Conservation (phyloP, 1,140 invertebrate genomes). For the Drusus annulatus region DNA sequence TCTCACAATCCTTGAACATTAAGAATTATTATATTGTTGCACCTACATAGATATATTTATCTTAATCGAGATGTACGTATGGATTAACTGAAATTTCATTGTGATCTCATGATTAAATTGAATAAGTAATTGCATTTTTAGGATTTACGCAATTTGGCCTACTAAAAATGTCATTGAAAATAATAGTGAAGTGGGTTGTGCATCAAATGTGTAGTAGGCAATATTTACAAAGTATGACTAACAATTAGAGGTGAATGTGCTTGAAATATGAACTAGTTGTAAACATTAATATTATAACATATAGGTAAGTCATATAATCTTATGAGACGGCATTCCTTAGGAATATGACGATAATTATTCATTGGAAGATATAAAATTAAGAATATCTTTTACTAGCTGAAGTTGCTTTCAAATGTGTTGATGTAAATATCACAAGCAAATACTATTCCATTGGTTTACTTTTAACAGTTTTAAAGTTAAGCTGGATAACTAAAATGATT, state of each 20-base stretch:
- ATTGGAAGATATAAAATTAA: conserved; percentile 12
- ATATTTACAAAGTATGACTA: conserved; percentile 58
- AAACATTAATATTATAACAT: conserved; percentile 42
- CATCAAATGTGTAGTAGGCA: conserved; percentile 59
- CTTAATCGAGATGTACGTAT: neutral
- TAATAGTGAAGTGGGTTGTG: conserved; percentile 56
- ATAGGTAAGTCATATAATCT: conserved; percentile 57
- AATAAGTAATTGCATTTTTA: conserved; percentile 56
- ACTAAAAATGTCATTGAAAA: conserved; percentile 51
- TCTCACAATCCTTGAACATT: too few species aligned
- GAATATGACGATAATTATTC: conserved; percentile 46
- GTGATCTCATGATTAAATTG: conserved; percentile 31
- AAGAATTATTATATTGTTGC: too few species aligned
- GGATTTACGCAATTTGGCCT: conserved; percentile 56
- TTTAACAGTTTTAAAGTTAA: too few species aligned
- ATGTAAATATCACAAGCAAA: conserved; percentile 19
- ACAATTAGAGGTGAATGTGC: conserved; percentile 59
- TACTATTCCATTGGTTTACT: neutral
- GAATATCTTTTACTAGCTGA: conserved; percentile 27
- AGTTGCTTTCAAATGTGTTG: conserved; percentile 28
- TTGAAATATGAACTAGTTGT: conserved; percentile 57
- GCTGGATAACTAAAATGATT: neutral
- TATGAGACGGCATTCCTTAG: conserved; percentile 59
- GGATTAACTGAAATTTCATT: conserved; percentile 4
- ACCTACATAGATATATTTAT: too few species aligned